Conservation (phyloP, 1,140 invertebrate species). For the Apis dorsata region DNA sequence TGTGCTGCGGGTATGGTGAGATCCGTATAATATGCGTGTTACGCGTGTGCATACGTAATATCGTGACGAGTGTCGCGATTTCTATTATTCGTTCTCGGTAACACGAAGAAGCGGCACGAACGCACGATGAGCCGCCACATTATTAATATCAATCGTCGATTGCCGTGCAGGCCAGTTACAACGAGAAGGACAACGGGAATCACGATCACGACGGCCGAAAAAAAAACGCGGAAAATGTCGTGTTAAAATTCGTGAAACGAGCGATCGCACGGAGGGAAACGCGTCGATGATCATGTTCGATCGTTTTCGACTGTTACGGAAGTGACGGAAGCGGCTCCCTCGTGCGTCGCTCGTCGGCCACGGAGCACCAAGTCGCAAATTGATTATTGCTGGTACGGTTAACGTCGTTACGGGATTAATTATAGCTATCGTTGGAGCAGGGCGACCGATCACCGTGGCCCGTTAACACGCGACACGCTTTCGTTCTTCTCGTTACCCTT, state of each 20-base stretch:
- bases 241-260: not conserved
- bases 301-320: not conserved
- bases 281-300: not conserved
- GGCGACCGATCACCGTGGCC: conserved; percentile 24
- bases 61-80: conserved; percentile 6
- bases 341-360: not conserved
- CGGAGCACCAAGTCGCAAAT: conserved; percentile 30
- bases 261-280: not conserved
- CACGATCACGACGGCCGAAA: not conserved
- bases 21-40: conserved; percentile 18
- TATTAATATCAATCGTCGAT: conserved; percentile 21
- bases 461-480: conserved; percentile 26
- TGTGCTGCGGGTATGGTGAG: conserved; percentile 16
- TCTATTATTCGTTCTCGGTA: conserved; percentile 2
- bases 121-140: not conserved
- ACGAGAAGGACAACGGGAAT: not conserved
- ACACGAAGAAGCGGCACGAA: not conserved
- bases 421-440: conserved; percentile 48
- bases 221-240: not conserved
- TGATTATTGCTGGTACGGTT: conserved; percentile 62
- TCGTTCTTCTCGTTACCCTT: not conserved
- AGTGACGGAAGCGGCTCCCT: conserved; percentile 1
- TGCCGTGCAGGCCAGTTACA: too few species aligned
- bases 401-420: conserved; percentile 56
- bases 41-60: not conserved